Evolutionary conservation across 64 coral and sea anemone genomes (phyloP).

Genomic region (Actinia equina): DNA sequence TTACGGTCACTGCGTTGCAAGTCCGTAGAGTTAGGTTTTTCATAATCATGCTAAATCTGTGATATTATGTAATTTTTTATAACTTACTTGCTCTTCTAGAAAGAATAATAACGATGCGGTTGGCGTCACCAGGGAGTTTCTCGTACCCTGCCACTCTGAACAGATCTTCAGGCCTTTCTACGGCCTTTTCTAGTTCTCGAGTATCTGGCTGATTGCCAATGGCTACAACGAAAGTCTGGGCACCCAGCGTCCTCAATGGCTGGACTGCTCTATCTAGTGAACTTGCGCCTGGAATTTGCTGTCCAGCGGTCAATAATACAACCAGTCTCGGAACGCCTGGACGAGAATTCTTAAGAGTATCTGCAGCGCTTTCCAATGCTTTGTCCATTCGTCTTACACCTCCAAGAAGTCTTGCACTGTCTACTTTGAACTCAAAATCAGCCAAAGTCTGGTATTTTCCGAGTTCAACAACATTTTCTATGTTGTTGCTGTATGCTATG

Average conservation of each 20-base stretch:
- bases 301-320: slow-evolving; percentile 68
- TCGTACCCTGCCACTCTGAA: slow-evolving; percentile 13
- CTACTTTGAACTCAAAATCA: slow-evolving; percentile 43
- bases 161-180: slow-evolving; percentile 38
- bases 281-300: slow-evolving; percentile 19
- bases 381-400: slow-evolving; percentile 53
- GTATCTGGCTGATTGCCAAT: slow-evolving; percentile 35
- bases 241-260: slow-evolving; percentile 32
- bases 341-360: slow-evolving; percentile 27
- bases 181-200: slow-evolving; percentile 27
- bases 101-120: slow-evolving; percentile 35
- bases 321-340: slow-evolving; percentile 37
- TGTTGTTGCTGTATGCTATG: slow-evolving; percentile 1
- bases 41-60: too few species aligned
- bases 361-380: slow-evolving; percentile 43
- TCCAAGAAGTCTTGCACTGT: slow-evolving; percentile 31
- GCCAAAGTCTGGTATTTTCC: slow-evolving; percentile 17
- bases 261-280: slow-evolving; percentile 26
- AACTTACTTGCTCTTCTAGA: slow-evolving; percentile 31
- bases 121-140: slow-evolving; percentile 27
- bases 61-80: not conserved
- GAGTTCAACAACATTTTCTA: slow-evolving; percentile 27
- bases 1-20: too few species aligned
- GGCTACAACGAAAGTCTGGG: slow-evolving; percentile 59
- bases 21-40: too few species aligned